These are phyloP conservation scores for Pteropus alecto DNA, from an alignment of 2,113 vertebrate species.

Conservation along the genomic window DNA sequence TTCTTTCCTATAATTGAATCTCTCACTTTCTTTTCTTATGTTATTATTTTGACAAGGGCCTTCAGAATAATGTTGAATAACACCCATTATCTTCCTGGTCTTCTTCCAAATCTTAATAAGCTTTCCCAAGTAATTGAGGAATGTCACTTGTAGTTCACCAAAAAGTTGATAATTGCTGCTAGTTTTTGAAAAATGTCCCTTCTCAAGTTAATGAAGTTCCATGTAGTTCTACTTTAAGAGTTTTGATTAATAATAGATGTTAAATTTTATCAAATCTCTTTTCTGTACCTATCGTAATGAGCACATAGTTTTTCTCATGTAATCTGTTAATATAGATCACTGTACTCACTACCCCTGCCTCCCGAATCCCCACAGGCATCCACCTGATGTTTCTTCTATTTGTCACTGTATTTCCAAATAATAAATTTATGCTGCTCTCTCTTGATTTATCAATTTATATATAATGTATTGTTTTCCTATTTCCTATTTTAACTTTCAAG, in stretches of 20 bases:
- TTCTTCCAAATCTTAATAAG: neutral
- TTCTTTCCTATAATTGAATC: neutral
- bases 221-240: neutral
- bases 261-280: neutral
- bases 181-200: neutral
- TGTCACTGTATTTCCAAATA: neutral
- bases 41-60: neutral
- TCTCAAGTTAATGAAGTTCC: neutral
- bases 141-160: neutral
- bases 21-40: neutral
- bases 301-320: neutral
- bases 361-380: neutral
- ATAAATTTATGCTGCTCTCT: neutral
- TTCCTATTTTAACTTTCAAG: conserved; percentile 14
- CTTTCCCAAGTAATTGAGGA: neutral
- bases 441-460: neutral
- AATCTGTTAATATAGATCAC: neutral
- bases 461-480: neutral
- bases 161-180: neutral
- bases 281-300: neutral
- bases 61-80: neutral
- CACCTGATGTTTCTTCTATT: neutral
- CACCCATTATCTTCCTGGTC: neutral
- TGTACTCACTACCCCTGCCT: neutral
- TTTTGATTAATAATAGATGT: conserved; percentile 4